phyloP scores from a whole-genome alignment of 2,113 vertebrate genomes.

The Datnioides undecimradiatus region DNA sequence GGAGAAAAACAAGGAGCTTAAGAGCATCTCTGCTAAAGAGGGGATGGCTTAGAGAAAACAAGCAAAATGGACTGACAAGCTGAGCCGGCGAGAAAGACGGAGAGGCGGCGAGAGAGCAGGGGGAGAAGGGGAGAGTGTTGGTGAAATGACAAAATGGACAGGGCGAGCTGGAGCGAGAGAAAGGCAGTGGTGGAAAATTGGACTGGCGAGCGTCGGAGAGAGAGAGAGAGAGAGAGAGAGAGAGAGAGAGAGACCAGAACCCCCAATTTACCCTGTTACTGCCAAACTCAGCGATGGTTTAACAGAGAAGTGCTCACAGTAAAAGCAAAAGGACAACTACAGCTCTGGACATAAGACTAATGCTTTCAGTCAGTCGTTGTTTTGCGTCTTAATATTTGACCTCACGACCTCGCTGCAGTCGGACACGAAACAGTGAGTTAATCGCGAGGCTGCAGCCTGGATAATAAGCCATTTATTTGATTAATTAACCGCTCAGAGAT shows the following conservation, averaged over 20 bases:
- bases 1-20: conserved; percentile 74
- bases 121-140: conserved; percentile 23
- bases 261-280: conserved; percentile 9
- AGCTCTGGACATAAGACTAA: not conserved
- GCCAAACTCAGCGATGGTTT: not conserved
- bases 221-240: not conserved
- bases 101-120: conserved; percentile 2
- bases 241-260: not conserved
- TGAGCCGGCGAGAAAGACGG: conserved; percentile 31
- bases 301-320: conserved; percentile 1
- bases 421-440: not conserved
- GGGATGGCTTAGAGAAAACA: conserved; percentile 69
- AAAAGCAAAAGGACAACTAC: not conserved
- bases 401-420: not conserved
- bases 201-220: conserved; percentile 12
- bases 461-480: not conserved
- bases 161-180: conserved; percentile 16
- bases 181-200: conserved; percentile 37
- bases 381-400: not conserved
- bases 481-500: not conserved
- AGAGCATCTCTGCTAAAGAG: conserved; percentile 76
- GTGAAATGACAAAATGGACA: conserved; percentile 61
- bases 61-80: conserved; percentile 66
- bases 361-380: not conserved
- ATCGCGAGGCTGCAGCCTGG: not conserved